Conservation (phyloP, 2,113 vertebrate species). For the Pelobates fuscus region DNA sequence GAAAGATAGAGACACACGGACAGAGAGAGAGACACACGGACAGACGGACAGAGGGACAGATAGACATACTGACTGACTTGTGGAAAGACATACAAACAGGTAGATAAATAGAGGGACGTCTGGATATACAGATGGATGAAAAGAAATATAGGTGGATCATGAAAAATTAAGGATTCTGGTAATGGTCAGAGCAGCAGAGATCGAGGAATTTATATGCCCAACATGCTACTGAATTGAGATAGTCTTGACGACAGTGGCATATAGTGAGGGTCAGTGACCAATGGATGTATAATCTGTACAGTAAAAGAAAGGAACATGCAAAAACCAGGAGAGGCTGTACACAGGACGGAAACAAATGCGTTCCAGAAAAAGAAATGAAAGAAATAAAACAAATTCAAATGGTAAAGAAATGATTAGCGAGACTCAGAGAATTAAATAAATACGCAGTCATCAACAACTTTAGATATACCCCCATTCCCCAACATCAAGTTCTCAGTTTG, state of each 20-base stretch:
- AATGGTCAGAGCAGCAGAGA: neutral
- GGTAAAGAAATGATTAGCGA: slow-evolving; percentile 1
- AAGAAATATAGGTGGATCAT: too few species aligned
- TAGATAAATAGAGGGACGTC: too few species aligned
- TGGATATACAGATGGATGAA: too few species aligned
- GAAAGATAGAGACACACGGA: too few species aligned
- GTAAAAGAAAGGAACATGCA: neutral
- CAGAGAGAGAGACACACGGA: too few species aligned
- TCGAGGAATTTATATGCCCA: slow-evolving; percentile 15
- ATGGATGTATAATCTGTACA: slow-evolving; percentile 36
- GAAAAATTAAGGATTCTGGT: too few species aligned
- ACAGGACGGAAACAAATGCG: neutral
- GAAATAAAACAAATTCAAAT: too few species aligned
- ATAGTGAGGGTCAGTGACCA: slow-evolving; percentile 42
- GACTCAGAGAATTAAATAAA: slow-evolving; percentile 21
- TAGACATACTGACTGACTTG: too few species aligned
- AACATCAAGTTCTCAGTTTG: neutral
- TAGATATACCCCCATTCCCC: neutral
- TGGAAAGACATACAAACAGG: too few species aligned
- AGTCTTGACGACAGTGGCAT: slow-evolving; percentile 14
- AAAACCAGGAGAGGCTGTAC: neutral
- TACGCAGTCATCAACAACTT: too few species aligned
- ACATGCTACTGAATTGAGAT: neutral
- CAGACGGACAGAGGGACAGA: too few species aligned
- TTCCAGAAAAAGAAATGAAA: slow-evolving; percentile 1